Conservation (phyloP, 2,113 vertebrate species). For the Octodon degus region DNA sequence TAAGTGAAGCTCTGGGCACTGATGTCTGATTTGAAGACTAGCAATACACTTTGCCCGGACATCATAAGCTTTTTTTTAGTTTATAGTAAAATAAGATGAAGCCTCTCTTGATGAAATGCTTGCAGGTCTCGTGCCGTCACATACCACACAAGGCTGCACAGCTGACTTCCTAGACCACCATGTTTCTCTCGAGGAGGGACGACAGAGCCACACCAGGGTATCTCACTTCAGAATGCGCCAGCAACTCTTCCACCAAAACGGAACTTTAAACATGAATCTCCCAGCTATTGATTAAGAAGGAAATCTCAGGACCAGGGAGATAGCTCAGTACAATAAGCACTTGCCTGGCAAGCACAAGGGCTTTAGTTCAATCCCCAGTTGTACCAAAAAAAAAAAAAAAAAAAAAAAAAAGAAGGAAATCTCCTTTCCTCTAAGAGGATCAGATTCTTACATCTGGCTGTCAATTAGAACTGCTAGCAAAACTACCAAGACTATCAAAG, state of each 20-base stretch:
- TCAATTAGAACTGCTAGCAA: neutral
- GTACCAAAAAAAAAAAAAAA: no score
- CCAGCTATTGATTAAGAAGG: neutral
- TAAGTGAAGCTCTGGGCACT: neutral
- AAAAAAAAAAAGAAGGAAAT: neutral
- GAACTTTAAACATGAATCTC: neutral
- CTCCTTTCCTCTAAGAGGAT: neutral
- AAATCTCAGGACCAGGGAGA: no score
- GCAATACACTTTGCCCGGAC: neutral
- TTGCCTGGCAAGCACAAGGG: no score
- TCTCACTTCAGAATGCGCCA: neutral
- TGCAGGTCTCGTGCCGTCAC: neutral
- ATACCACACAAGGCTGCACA: neutral
- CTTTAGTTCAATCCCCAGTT: no score
- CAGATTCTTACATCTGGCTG: slow-evolving; percentile 3
- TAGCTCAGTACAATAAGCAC: no score
- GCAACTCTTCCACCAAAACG: neutral
- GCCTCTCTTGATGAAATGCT: neutral
- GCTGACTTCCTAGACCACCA: neutral
- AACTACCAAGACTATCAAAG: neutral
- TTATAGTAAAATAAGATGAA: neutral
- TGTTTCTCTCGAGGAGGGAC: neutral
- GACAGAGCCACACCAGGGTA: neutral
- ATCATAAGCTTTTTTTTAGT: neutral
- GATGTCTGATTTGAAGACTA: neutral